Base-by-base conservation (phyloP, 2,888 invertebrate genomes). In the Gandaritis pyraliata region DNA sequence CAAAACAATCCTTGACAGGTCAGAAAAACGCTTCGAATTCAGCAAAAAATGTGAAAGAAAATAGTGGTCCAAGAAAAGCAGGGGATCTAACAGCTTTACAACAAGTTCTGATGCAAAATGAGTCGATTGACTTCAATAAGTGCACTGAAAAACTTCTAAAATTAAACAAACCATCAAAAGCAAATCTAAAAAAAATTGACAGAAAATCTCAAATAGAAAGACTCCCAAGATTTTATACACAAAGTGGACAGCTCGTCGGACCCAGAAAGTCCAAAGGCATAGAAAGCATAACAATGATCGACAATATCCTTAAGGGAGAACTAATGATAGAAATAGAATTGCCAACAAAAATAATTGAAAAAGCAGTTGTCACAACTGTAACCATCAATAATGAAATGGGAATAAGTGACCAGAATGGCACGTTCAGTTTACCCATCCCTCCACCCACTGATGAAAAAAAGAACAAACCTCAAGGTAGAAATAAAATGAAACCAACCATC, bases 381-480 rank as follows among this genome's bases (percentile, higher is more conserved):
- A 76, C 82, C 68, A 93, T 94, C 82, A 93, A 94, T 80, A 87
- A 92, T 86, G 83, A 89, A 80, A 77, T 84, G 77, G 86, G 79
- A 68, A 75, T 84, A 61, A 82, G 75, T 68, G 74, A 88, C 61
- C 81, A 87, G 70, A 89, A 87, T 68, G 74, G 72, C 55, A 72
- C 56, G 58, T 29, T 53, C 23, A 30, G 65, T 61, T 39, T 51
- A 41, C 13, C 41, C 33, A 45, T 18, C 13, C 36, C 43, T 15
- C 33, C 18, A 15, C 49, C 54, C n/a, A 18, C 54, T 1, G 10
- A 39, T 38, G 29, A 56, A 15, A 48, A 55, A 8, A 49, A 46
- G 13, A 51, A 47, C 18, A 48, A 51, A 43, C 10, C 51, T 30
- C 41, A 51, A 16, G 15, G 16, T 2, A 59, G 52, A 48, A 47